phyloP scores from a whole-genome alignment of 2,113 vertebrate genomes.

The Zosterops japonicus region DNA sequence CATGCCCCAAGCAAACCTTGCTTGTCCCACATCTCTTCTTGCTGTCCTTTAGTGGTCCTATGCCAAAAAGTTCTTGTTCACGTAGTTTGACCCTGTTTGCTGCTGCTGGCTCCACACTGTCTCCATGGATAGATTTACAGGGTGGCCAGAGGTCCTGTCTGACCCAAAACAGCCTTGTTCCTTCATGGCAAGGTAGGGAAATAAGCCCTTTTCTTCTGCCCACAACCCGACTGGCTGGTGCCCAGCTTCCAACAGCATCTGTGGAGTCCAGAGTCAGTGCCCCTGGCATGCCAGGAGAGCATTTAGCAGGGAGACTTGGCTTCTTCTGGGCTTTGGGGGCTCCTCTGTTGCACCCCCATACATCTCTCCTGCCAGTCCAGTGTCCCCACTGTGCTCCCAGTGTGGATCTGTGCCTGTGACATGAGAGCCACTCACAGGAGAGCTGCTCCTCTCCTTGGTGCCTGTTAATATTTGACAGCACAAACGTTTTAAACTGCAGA shows the following conservation, averaged over 20 bases:
- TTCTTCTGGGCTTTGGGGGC: background rate
- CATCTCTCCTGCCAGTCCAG: background rate
- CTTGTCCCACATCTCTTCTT: background rate
- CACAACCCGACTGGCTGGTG: fast-evolving
- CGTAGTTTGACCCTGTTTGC: background rate
- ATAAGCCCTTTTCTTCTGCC: background rate
- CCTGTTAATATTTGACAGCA: fast-evolving
- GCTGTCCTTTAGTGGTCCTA: background rate
- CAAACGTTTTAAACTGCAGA: background rate
- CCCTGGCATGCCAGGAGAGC: background rate
- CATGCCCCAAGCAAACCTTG: background rate
- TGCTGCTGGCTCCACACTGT: background rate
- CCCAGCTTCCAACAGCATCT: background rate
- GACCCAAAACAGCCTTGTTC: background rate
- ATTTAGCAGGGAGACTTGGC: background rate
- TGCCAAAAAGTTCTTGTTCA: background rate
- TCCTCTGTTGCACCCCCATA: fast-evolving
- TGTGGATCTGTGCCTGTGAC: fast-evolving
- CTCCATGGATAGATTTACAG: background rate
- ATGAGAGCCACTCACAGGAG: fast-evolving
- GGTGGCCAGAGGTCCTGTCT: background rate
- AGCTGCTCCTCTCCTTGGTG: background rate
- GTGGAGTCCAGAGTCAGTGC: background rate
- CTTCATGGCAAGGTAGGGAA: background rate
- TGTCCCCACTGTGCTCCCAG: fast-evolving